Conservation (phyloP, 2,888 invertebrate species). For the Xestobium rufovillosum region DNA sequence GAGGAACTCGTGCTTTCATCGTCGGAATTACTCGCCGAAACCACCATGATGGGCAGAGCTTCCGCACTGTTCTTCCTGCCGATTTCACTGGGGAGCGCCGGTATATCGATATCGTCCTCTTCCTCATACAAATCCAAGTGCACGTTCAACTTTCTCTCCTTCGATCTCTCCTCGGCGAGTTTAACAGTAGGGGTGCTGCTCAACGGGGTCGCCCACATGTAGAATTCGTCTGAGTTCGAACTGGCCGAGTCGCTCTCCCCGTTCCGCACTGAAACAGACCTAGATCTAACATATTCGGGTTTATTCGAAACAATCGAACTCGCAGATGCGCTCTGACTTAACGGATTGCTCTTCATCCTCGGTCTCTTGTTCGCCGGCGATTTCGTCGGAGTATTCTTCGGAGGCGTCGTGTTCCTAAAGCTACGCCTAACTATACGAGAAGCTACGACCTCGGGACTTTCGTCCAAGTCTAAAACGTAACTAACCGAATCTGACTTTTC, state of each 20-base stretch:
- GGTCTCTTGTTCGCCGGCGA: conserved; percentile 43
- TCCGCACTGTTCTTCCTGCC: conserved; percentile 32
- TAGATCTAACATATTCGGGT: conserved; percentile 39
- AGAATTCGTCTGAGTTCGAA: too few relatives aligned
- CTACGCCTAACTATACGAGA: conserved; percentile 63
- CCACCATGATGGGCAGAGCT: conserved; percentile 45
- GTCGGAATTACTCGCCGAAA: conserved; percentile 56
- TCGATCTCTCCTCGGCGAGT: background rate
- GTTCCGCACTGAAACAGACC: conserved; percentile 38
- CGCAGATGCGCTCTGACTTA: conserved; percentile 48
- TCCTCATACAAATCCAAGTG: conserved; percentile 33
- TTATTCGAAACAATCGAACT: conserved; percentile 42
- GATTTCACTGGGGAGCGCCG: conserved; percentile 41
- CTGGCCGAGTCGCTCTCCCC: conserved; percentile 25
- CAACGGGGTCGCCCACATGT: background rate
- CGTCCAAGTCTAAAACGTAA: conserved; percentile 75
- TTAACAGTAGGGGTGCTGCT: background rate
- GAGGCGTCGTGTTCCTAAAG: conserved; percentile 50
- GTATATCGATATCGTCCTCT: conserved; percentile 33
- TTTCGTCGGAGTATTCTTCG: conserved; percentile 37
- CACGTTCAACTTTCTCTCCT: conserved; percentile 22
- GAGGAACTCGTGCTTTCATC: conserved; percentile 50
- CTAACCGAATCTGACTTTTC: conserved; percentile 82
- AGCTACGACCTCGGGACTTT: conserved; percentile 64
- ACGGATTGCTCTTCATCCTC: conserved; percentile 36